Evolutionary conservation across 2,888 invertebrate species (phyloP).

Genomic region (Pteria penguin): DNA sequence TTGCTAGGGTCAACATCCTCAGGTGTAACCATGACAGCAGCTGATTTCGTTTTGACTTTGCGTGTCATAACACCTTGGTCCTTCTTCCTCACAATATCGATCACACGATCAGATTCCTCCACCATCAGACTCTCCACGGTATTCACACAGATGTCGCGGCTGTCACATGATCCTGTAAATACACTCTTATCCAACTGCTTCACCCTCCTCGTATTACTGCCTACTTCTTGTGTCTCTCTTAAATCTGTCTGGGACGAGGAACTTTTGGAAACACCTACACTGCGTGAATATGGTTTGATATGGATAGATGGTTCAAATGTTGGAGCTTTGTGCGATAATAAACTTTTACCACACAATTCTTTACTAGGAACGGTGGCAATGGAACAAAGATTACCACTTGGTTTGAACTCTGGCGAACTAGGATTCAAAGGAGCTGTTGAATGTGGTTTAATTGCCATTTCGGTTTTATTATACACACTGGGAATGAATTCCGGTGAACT

Average conservation of each 20-base stretch:
- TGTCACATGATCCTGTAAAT: conserved; percentile 34
- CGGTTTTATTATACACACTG: too few species aligned
- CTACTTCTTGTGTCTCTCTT: background rate
- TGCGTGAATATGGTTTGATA: background rate
- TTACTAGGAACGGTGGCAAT: background rate
- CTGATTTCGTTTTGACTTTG: background rate
- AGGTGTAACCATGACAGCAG: background rate
- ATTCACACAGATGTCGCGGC: conserved; percentile 33
- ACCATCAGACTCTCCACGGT: conserved; percentile 32
- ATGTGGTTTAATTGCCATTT: too few species aligned
- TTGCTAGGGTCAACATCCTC: background rate
- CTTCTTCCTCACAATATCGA: background rate
- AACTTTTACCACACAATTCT: background rate
- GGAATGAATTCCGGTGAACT: too few species aligned
- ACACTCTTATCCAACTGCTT: conserved; percentile 19
- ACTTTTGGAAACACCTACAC: background rate
- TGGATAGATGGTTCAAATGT: background rate
- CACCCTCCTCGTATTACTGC: conserved; percentile 25
- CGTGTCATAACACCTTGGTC: background rate
- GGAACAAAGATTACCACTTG: too few species aligned
- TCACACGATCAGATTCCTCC: conserved; percentile 18
- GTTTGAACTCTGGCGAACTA: conserved; percentile 24
- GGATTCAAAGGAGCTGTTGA: conserved; percentile 2
- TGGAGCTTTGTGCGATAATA: background rate
- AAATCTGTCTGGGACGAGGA: conserved; percentile 25